phyloP scores from a whole-genome alignment of 2,797 vertebrate genomes.

The Hoplostethus mediterraneus region DNA sequence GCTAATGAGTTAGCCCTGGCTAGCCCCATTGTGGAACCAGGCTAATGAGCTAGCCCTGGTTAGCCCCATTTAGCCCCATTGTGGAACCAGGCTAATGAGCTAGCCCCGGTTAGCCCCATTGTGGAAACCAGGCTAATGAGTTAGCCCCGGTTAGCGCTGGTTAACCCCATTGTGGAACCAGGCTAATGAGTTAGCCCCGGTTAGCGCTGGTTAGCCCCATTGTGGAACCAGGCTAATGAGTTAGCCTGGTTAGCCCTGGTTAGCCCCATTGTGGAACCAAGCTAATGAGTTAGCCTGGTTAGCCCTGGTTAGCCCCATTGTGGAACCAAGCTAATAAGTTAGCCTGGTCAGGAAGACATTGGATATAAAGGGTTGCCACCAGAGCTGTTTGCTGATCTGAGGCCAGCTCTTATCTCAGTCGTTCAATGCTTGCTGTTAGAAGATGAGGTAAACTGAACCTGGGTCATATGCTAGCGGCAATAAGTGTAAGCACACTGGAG shows the following conservation, averaged over 20 bases:
- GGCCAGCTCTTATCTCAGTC: not conserved
- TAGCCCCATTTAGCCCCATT: not conserved
- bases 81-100: not conserved
- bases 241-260: not conserved
- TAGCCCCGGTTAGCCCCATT: not conserved
- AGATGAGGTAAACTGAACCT: constrained; percentile 74
- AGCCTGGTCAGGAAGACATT: constrained; percentile 67
- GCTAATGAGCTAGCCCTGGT: not conserved
- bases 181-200: constrained; percentile 6
- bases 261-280: not conserved
- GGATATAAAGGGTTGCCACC: constrained; percentile 46
- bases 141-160: constrained; percentile 2
- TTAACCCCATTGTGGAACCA: constrained; percentile 7
- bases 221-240: not conserved
- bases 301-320: constrained; percentile 33
- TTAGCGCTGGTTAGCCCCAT: not conserved
- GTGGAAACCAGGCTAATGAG: not conserved
- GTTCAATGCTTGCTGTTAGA: constrained; percentile 51
- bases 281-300: constrained; percentile 33
- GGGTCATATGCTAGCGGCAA: constrained; percentile 43
- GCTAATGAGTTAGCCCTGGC: not conserved
- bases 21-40: not conserved
- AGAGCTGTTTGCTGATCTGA: constrained; percentile 20
- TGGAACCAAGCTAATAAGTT: constrained; percentile 32
- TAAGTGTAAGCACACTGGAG: constrained; percentile 43